These are phyloP conservation scores for Noctuana brunneofusca DNA, from an alignment of 2,888 invertebrate genomes.

Conservation along the genomic window DNA sequence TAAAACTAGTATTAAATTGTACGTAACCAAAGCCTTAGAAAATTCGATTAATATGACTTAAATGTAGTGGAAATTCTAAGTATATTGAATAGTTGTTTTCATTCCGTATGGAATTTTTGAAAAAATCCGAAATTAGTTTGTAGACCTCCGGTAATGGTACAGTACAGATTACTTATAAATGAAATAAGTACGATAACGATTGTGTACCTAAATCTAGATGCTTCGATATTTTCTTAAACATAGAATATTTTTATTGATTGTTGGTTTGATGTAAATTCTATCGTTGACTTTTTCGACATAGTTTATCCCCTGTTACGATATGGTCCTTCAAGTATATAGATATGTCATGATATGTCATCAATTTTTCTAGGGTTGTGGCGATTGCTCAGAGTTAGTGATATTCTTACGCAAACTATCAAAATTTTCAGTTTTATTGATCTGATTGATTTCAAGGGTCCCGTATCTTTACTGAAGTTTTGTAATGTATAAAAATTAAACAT, in stretches of 20 bases:
- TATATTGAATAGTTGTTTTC: no score
- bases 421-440: not conserved
- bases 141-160: no score
- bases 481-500: conserved; percentile 8
- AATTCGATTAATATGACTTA: no score
- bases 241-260: conserved; percentile 3
- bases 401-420: conserved; percentile 6
- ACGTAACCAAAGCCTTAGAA: no score
- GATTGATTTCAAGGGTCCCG: not conserved
- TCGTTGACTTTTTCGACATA: not conserved
- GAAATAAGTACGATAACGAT: no score
- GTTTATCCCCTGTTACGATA: conserved; percentile 9
- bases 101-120: no score
- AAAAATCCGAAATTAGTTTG: no score
- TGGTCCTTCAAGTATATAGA: no score
- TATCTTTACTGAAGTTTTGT: not conserved
- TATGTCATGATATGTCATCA: conserved; percentile 1
- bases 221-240: not conserved
- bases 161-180: no score
- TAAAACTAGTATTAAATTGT: no score
- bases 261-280: conserved; percentile 11
- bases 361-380: conserved; percentile 23
- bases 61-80: no score
- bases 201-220: not conserved
- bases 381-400: conserved; percentile 28